phyloP scores from a whole-genome alignment of 2,888 invertebrate genomes.

The Hetaerina titia region DNA sequence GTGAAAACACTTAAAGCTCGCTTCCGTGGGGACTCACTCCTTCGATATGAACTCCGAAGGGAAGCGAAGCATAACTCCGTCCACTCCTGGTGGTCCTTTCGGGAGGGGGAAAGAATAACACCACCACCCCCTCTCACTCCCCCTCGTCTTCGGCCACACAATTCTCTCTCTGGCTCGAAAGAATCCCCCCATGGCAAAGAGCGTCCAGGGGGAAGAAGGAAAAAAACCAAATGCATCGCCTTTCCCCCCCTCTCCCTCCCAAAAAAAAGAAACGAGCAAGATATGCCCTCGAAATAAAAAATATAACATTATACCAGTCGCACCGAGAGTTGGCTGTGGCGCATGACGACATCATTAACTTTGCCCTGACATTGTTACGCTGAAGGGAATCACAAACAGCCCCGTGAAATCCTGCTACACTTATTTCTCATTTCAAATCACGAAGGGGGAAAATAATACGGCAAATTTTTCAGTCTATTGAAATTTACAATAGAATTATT shows the following conservation, averaged over 20 bases:
- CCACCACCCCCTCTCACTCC: neutral
- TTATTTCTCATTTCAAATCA: neutral
- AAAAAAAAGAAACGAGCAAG: neutral
- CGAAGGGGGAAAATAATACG: neutral
- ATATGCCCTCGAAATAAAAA: constrained; percentile 22
- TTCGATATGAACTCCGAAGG: neutral
- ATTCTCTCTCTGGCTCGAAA: neutral
- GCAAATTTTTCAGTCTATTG: too few species aligned
- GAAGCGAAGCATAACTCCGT: constrained; percentile 8
- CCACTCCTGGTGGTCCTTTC: neutral
- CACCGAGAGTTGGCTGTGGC: constrained; percentile 27
- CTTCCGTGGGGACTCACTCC: neutral
- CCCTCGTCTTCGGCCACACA: neutral
- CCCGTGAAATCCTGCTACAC: neutral
- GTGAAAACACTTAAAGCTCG: neutral
- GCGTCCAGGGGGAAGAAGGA: neutral
- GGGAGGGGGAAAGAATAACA: neutral
- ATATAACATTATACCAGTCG: neutral
- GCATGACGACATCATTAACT: neutral
- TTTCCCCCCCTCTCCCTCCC: neutral
- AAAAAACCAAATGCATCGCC: neutral
- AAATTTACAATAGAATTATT: too few species aligned
- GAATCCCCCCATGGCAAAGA: neutral
- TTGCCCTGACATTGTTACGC: neutral
- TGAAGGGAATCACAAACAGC: neutral